Base-by-base conservation (phyloP, 1,140 invertebrate genomes). In the Drosophila littoralis region DNA sequence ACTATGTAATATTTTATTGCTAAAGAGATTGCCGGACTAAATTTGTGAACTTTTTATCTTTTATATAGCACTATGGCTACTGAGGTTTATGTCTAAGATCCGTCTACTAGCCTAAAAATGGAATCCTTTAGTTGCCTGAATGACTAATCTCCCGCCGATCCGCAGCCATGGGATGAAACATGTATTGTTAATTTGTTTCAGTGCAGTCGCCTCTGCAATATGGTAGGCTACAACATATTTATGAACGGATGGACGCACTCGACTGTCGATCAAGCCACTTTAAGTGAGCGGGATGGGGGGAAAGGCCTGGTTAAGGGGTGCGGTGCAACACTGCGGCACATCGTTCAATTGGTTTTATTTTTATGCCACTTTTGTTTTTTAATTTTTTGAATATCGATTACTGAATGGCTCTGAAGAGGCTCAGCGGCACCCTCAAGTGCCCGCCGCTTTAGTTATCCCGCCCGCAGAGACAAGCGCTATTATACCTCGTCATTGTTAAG, bases 241-340 rank as follows among this genome's bases (percentile, higher is more conserved):
- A n/a, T n/a, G 28, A 48, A 46, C 54, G 50, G 59, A 9, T 28
- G 36, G 71, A 63, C 50, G 63, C 55, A 69, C 80, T 83, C 76
- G 81, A 86, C 79, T 86, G 84, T 51, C 83, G 72, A 88, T 79
- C 79, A 68, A 79, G 79, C 81, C 81, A 83, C 80, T 83, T 84
- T 68, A 69, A n/a, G 9, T 35, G 15, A 9, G 17, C 36, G 59
- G 32, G 15, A 15, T 45, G 42, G 22, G 40, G 22, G 28, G 43
- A 17, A 28, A 35, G 54, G 17, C 1, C 1, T 51, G 43, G 33
- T 7, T 13, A 42, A 58, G 57, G 28, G 57, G 57, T 10, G 28
- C 22, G 10, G 1, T n/a, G 33, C 50, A 28, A 1, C 38, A 43
- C 22, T 17, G 48, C 50, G 50, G 50, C 73, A 75, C 67, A 64